phyloP scores from a whole-genome alignment of 1,140 invertebrate species.

The Pinna nobilis region DNA sequence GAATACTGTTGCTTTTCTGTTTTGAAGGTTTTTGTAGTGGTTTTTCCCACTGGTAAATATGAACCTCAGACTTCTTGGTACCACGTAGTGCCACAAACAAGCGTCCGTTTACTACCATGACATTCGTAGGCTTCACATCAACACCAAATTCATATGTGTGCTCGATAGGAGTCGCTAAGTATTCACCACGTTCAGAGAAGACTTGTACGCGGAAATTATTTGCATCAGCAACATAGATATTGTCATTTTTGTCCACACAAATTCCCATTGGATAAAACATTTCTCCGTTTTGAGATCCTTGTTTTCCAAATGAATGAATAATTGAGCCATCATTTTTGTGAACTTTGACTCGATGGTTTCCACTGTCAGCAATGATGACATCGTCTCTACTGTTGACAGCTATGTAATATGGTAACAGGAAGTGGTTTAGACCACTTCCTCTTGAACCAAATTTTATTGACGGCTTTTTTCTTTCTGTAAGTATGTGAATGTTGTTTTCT shows the following conservation, averaged over 20 bases:
- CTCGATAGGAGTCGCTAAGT: constrained; percentile 41
- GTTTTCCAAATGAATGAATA: constrained; percentile 49
- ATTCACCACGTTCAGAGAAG: constrained; percentile 78
- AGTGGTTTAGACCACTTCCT: constrained; percentile 86
- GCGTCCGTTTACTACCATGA: constrained; percentile 45
- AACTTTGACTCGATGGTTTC: constrained; percentile 67
- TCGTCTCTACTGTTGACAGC: constrained; percentile 52
- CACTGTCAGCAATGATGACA: constrained; percentile 60
- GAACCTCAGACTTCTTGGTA: constrained; percentile 48
- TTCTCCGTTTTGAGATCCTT: constrained; percentile 76
- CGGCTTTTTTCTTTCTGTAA: constrained; percentile 97
- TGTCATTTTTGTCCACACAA: constrained; percentile 96
- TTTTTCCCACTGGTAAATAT: constrained; percentile 48
- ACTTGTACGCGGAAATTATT: constrained; percentile 99
- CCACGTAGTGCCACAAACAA: constrained; percentile 57
- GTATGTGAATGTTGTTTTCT: constrained; percentile 95
- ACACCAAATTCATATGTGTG: constrained; percentile 54
- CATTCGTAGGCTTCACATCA: constrained; percentile 59
- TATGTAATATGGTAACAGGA: constrained; percentile 57
- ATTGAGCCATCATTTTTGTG: constrained; percentile 62
- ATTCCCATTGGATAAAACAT: constrained; percentile 98
- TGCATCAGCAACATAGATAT: constrained; percentile 96
- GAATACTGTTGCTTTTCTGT: constrained; percentile 1
- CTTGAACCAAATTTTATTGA: constrained; percentile 96
- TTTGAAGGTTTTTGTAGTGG: not conserved